phyloP scores from a whole-genome alignment of 2,888 invertebrate species.

The Fabriciana adippe region DNA sequence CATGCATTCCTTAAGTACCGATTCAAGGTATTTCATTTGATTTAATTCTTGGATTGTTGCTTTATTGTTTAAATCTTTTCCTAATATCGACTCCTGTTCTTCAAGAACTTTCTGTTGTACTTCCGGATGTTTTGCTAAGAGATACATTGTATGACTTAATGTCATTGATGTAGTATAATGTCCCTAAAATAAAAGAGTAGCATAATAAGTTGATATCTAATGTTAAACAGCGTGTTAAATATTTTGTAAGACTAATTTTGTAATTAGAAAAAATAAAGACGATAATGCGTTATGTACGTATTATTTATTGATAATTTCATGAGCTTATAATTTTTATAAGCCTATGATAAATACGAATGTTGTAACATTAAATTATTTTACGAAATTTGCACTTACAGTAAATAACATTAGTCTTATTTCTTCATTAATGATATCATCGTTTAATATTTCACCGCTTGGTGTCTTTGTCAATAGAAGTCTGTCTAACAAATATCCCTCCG shows the following conservation, averaged over 20 bases:
- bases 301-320: neutral
- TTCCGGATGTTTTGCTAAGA: conserved; percentile 47
- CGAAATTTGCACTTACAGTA: conserved; percentile 43
- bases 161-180: conserved; percentile 52
- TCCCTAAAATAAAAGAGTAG: conserved; percentile 41
- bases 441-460: conserved; percentile 44
- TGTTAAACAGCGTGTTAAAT: no score
- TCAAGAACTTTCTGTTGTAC: conserved; percentile 46
- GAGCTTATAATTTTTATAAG: no score
- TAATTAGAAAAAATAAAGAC: no score
- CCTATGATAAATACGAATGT: no score
- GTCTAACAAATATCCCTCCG: conserved; percentile 46
- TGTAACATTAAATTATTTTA: no score
- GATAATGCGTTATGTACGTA: no score
- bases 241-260: no score
- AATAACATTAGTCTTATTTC: conserved; percentile 49
- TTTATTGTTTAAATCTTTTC: conserved; percentile 42
- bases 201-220: no score
- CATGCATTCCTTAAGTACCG: conserved; percentile 52
- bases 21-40: conserved; percentile 54
- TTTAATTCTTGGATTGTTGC: conserved; percentile 47
- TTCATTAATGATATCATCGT: conserved; percentile 49
- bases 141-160: conserved; percentile 48
- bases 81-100: conserved; percentile 47
- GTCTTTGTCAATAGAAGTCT: conserved; percentile 46